Percentiles rank a stretch among this genome's conserved stretches.
These are phyloP conservation scores for Chelon auratus DNA, from an alignment of 2,797 vertebrate species.

Conservation along the genomic window DNA sequence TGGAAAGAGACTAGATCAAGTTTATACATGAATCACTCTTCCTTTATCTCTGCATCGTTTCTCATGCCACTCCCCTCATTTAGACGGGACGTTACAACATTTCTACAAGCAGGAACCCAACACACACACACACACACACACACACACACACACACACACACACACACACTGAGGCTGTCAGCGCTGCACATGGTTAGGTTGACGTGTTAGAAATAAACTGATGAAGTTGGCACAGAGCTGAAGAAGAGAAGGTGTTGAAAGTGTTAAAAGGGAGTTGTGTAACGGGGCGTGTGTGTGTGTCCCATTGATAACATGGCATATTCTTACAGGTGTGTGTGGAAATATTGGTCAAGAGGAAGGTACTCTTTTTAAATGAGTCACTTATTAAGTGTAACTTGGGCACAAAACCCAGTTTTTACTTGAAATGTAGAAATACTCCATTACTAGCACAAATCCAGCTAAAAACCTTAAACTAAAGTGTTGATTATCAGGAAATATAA, in stretches of 20 bases:
- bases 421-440: no score
- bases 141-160: background rate
- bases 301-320: constrained; percentile 5
- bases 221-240: no score
- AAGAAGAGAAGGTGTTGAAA: background rate
- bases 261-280: constrained; percentile 20
- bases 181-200: no score
- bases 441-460: no score
- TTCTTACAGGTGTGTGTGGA: background rate
- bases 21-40: constrained; percentile 25
- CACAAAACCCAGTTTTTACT: no score
- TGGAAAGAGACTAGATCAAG: constrained; percentile 26
- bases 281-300: constrained; percentile 7
- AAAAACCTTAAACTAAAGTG: no score
- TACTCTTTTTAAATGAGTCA: background rate
- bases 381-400: background rate
- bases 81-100: constrained; percentile 26
- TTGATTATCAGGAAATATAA: no score
- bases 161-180: background rate
- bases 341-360: constrained; percentile 27
- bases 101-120: constrained; percentile 15
- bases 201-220: no score
- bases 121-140: background rate
- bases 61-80: constrained; percentile 7
- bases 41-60: constrained; percentile 8